phyloP scores from a whole-genome alignment of 2,797 vertebrate genomes.

The Peromyscus attwateri region DNA sequence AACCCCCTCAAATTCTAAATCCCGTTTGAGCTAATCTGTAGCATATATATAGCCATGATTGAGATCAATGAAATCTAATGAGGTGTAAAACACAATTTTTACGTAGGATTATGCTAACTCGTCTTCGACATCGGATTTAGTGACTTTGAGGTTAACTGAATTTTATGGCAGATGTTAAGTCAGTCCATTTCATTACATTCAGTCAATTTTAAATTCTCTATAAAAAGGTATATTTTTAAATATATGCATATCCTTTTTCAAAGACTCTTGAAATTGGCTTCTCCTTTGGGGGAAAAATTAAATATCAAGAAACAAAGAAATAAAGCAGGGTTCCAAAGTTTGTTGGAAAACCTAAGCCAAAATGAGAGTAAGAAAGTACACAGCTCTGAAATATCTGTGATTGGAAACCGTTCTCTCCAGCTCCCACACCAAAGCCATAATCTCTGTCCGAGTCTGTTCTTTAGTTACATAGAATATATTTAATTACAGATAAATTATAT shows the following conservation, averaged over 20 bases:
- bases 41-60: slow-evolving; percentile 68
- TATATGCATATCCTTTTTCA: slow-evolving; percentile 61
- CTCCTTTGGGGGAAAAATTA: neutral
- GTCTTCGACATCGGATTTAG: slow-evolving; percentile 73
- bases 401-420: slow-evolving; percentile 1
- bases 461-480: slow-evolving; percentile 44
- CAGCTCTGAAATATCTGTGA: slow-evolving; percentile 7
- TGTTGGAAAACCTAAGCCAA: slow-evolving; percentile 52
- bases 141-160: slow-evolving; percentile 78
- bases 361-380: slow-evolving; percentile 50
- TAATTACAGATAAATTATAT: slow-evolving; percentile 55
- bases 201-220: slow-evolving; percentile 60
- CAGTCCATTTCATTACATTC: slow-evolving; percentile 62
- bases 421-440: slow-evolving; percentile 21
- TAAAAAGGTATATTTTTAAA: slow-evolving; percentile 54
- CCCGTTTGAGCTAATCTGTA: slow-evolving; percentile 76
- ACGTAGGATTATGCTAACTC: slow-evolving; percentile 72
- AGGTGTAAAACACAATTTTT: slow-evolving; percentile 80
- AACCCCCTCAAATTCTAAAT: slow-evolving; percentile 79
- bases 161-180: slow-evolving; percentile 72
- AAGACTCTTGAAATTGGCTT: slow-evolving; percentile 63
- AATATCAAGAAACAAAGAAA: slow-evolving; percentile 65
- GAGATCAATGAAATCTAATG: slow-evolving; percentile 79
- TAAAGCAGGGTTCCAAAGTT: slow-evolving; percentile 47
- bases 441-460: slow-evolving; percentile 55